Evolutionary conservation across 2,113 vertebrate species (phyloP).

Genomic region (Nothoprocta pentlandii): DNA sequence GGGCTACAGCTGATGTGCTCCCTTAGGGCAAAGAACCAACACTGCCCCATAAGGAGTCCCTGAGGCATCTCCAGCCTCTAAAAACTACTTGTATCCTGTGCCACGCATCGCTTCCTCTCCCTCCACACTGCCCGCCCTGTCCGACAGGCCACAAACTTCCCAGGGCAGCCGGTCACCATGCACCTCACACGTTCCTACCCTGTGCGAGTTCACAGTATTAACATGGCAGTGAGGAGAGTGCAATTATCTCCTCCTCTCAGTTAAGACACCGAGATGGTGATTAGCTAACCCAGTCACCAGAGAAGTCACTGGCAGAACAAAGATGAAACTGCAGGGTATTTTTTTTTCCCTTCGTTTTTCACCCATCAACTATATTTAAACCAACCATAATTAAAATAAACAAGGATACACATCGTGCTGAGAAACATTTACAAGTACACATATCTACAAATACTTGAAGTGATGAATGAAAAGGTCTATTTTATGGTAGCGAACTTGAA

Average conservation of each 20-base stretch:
- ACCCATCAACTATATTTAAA: not conserved
- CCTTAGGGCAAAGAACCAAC: no score
- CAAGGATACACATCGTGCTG: not conserved
- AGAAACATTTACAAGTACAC: not conserved
- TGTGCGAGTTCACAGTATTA: not conserved
- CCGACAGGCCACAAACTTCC: not conserved
- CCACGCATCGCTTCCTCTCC: not conserved
- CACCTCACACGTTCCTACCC: not conserved
- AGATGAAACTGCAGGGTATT: not conserved
- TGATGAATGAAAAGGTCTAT: not conserved
- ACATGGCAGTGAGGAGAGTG: not conserved
- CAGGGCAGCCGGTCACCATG: no score
- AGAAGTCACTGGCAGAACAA: rapidly evolving
- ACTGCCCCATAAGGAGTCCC: no score
- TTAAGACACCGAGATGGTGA: not conserved
- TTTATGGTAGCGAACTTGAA: not conserved
- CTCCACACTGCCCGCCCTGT: not conserved
- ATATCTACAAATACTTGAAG: not conserved
- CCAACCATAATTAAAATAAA: not conserved
- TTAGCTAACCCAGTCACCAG: not conserved
- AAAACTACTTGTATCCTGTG: not conserved
- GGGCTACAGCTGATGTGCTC: rapidly evolving
- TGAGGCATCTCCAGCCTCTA: rapidly evolving
- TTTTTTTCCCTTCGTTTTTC: not conserved
- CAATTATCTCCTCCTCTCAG: not conserved